phyloP scores from a whole-genome alignment of 2,888 invertebrate species.

The Drosophila koepferae region DNA sequence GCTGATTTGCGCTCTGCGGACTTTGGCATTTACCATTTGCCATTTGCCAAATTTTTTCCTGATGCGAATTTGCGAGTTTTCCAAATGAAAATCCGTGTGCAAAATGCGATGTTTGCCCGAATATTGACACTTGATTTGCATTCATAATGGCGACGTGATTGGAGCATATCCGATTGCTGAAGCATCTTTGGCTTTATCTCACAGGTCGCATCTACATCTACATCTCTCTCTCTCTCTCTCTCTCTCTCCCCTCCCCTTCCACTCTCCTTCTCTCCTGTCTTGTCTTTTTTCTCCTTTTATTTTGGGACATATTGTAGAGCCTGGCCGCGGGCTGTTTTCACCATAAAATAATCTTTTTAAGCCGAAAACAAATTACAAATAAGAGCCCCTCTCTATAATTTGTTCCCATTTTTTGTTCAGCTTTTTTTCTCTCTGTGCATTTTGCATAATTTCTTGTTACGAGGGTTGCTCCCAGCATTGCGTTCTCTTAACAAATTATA shows the following conservation, averaged over 20 bases:
- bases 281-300: conserved; percentile 2
- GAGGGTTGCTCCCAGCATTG: conserved; percentile 43
- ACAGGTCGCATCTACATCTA: conserved; percentile 9
- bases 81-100: conserved; percentile 66
- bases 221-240: background rate
- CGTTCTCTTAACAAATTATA: conserved; percentile 78
- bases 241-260: background rate
- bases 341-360: conserved; percentile 79
- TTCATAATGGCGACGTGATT: conserved; percentile 80
- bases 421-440: conserved; percentile 24
- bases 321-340: conserved; percentile 69
- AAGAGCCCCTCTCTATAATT: conserved; percentile 61
- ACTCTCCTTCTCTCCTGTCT: too few relatives aligned
- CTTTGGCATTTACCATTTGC: conserved; percentile 50
- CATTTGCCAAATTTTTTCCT: conserved; percentile 18
- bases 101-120: conserved; percentile 49
- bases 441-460: conserved; percentile 49
- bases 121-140: conserved; percentile 80
- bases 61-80: conserved; percentile 48
- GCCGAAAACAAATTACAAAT: conserved; percentile 76
- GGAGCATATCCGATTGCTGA: conserved; percentile 8
- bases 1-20: conserved; percentile 57
- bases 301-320: conserved; percentile 71
- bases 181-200: conserved; percentile 24
- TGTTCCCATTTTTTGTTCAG: conserved; percentile 47